phyloP scores from a whole-genome alignment of 2,797 vertebrate species.

The Gymnothorax javanicus region DNA sequence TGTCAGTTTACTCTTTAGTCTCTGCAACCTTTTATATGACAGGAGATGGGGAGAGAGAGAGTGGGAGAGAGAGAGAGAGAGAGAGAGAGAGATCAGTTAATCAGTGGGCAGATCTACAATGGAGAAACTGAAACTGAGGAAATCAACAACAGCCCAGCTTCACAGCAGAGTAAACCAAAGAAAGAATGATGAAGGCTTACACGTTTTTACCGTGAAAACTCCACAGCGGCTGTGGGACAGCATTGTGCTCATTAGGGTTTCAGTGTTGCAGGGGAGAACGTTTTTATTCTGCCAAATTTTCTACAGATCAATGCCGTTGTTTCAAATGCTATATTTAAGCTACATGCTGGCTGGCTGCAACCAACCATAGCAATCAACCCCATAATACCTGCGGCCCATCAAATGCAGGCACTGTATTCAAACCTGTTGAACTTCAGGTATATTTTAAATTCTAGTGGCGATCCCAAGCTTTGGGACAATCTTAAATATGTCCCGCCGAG shows the following conservation, averaged over 20 bases:
- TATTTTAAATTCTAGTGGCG: too few species aligned
- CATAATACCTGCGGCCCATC: too few species aligned
- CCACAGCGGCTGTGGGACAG: not conserved
- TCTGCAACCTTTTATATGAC: not conserved
- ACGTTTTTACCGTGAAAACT: not conserved
- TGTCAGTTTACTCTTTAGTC: not conserved
- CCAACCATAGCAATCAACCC: not conserved
- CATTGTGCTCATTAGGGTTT: not conserved
- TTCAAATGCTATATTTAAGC: not conserved
- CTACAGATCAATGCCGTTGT: not conserved
- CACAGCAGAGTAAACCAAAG: not conserved
- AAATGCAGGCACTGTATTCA: too few species aligned
- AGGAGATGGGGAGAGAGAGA: not conserved
- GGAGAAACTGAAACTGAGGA: not conserved
- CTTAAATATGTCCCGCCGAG: too few species aligned
- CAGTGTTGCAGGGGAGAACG: not conserved
- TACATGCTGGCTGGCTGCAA: not conserved
- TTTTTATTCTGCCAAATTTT: not conserved
- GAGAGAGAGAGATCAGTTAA: not conserved
- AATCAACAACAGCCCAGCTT: not conserved
- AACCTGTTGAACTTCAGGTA: too few species aligned
- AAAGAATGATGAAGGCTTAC: not conserved
- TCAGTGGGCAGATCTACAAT: not conserved
- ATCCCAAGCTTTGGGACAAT: too few species aligned
- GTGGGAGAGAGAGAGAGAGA: not conserved